Evolutionary conservation across 2,113 vertebrate species (phyloP), one percentile per base, ranked within the genome.

Genomic region (Ochotona curzoniae): DNA sequence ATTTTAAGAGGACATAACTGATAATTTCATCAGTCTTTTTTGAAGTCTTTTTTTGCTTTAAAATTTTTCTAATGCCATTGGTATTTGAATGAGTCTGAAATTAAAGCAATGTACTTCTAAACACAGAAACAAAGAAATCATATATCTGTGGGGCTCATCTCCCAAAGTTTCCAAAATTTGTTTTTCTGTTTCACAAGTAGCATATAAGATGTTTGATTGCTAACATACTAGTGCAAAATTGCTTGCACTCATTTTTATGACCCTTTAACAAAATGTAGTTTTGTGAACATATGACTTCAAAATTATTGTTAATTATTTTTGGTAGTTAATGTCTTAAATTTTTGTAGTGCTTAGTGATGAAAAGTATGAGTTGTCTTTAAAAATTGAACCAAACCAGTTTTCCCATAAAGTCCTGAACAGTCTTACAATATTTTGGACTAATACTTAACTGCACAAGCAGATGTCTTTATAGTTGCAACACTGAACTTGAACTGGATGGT

Each of bases 271-370:
- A 86, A 69, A 82, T 57, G 54, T 66, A 32, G 49, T 89, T 78
- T 63, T 71, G 85, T 75, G 17, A 51, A 38, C 80, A 10, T 92
- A 66, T 89, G 47, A 64, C n/a, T 85, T 95, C 32, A 60, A 86
- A 70, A 80, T 75, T 81, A 80, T 32, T 90, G 57, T 89, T 81
- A 81, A 57, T 57, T 26, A 38, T 66, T 81, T 61, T 81, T 69
- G 17, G 69, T 74, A 64, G 30, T 57, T 30, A 13, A 0, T n/a
- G 80, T 67, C 66, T 80, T 71, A 84, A 61, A 49, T n/a, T 91
- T 86, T 87, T 69, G 38, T 91, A 61, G 32, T 71, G n/a, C 71
- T 93, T 69, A 44, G 89, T 75, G 63, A 28, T 87, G 89, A 32
- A 83, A 82, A 83, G 89, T n/a, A 60, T 60, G 12, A 66, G 64